These are phyloP conservation scores for Caenorhabditis uteleia DNA, from an alignment of 2,888 invertebrate genomes.

Conservation along the genomic window DNA sequence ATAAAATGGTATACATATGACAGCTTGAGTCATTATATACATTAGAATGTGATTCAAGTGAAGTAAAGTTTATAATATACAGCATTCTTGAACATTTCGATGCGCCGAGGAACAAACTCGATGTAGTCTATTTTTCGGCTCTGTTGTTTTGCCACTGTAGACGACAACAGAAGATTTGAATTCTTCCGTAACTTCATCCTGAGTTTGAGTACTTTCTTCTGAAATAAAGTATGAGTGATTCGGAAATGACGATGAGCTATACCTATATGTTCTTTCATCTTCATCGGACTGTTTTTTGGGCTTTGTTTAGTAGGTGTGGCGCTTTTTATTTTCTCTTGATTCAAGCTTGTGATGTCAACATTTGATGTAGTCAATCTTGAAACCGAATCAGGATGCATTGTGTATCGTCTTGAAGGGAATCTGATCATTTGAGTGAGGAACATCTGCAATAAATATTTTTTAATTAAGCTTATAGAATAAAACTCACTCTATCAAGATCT, in stretches of 20 bases:
- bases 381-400: constrained; percentile 21
- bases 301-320: too few species aligned
- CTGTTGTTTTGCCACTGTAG: neutral
- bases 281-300: too few species aligned
- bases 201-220: too few species aligned
- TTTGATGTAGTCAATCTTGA: neutral
- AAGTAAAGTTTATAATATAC: too few species aligned
- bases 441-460: constrained; percentile 14
- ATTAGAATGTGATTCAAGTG: too few species aligned
- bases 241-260: too few species aligned
- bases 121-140: neutral
- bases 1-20: too few species aligned
- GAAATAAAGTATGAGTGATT: too few species aligned
- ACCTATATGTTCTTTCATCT: too few species aligned
- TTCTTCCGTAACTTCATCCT: neutral
- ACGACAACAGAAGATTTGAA: neutral
- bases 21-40: too few species aligned
- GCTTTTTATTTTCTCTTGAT: neutral
- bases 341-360: neutral
- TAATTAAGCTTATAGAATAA: neutral
- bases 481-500: constrained; percentile 31
- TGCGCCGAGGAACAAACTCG: neutral
- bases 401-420: constrained; percentile 36
- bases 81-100: neutral
- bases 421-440: constrained; percentile 36